These are phyloP conservation scores for Agonopterix heracliana DNA, from an alignment of 2,888 invertebrate genomes.

Conservation along the genomic window DNA sequence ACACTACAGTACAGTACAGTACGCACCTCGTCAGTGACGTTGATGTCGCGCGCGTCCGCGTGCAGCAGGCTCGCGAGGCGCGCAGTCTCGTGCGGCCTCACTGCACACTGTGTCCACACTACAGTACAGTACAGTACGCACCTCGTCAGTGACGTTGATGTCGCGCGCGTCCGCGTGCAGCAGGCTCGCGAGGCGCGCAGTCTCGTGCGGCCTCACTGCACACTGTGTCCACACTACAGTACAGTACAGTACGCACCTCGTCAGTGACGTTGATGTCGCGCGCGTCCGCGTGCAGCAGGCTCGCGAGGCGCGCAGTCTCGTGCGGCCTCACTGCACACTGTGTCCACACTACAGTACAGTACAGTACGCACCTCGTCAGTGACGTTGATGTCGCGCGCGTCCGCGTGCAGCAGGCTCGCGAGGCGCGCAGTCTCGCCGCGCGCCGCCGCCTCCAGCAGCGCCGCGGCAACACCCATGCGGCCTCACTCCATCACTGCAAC, in stretches of 20 bases:
- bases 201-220: conserved; percentile 78
- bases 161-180: too few relatives aligned
- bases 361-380: conserved; percentile 80
- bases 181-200: conserved; percentile 82
- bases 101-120: conserved; percentile 52
- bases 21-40: too few relatives aligned
- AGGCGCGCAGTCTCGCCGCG: conserved; percentile 89
- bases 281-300: conserved; percentile 80
- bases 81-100: conserved; percentile 80
- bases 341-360: conserved; percentile 16
- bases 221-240: conserved; percentile 36
- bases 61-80: conserved; percentile 81
- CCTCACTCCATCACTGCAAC: conserved; percentile 63
- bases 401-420: conserved; percentile 80
- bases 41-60: too few relatives aligned
- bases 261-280: conserved; percentile 84
- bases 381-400: conserved; percentile 80
- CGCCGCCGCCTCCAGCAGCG: conserved; percentile 86
- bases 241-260: conserved; percentile 70
- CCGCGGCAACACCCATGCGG: conserved; percentile 79
- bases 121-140: too few relatives aligned
- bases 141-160: too few relatives aligned
- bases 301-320: conserved; percentile 85
- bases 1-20: too few relatives aligned
- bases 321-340: conserved; percentile 69